Percentiles rank a stretch among this genome's conserved stretches.
phyloP scores from a whole-genome alignment of 2,797 vertebrate species.

The Sphenopsis melanotis region DNA sequence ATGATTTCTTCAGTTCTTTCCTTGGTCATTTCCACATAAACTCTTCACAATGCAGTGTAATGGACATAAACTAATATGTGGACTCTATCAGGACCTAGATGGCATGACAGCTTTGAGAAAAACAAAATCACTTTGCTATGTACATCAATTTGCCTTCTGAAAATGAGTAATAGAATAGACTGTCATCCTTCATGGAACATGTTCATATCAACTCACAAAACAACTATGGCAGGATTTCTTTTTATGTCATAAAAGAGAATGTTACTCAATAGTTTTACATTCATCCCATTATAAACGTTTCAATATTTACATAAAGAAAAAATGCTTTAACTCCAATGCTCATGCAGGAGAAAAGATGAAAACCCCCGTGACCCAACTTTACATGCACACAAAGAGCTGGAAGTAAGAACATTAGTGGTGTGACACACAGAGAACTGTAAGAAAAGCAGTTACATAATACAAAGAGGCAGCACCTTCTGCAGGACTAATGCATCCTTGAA shows the following conservation, averaged over 20 bases:
- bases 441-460: neutral
- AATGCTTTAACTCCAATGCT: neutral
- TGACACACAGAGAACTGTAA: neutral
- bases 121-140: neutral
- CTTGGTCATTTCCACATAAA: neutral
- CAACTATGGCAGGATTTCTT: neutral
- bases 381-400: neutral
- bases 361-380: neutral
- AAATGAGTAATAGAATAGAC: neutral
- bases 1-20: neutral
- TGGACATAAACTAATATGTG: neutral
- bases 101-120: neutral
- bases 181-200: neutral
- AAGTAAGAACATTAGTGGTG: slow-evolving; percentile 12
- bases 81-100: neutral
- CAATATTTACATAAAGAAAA: neutral
- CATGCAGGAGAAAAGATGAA: slow-evolving; percentile 49
- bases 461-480: slow-evolving; percentile 72
- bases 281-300: neutral
- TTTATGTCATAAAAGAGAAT: neutral
- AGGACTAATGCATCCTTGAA: slow-evolving; percentile 35
- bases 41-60: neutral
- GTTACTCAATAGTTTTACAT: neutral
- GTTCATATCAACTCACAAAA: neutral
- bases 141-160: neutral